phyloP scores from a whole-genome alignment of 2,797 vertebrate genomes.

The Lutjanus argentimaculatus region DNA sequence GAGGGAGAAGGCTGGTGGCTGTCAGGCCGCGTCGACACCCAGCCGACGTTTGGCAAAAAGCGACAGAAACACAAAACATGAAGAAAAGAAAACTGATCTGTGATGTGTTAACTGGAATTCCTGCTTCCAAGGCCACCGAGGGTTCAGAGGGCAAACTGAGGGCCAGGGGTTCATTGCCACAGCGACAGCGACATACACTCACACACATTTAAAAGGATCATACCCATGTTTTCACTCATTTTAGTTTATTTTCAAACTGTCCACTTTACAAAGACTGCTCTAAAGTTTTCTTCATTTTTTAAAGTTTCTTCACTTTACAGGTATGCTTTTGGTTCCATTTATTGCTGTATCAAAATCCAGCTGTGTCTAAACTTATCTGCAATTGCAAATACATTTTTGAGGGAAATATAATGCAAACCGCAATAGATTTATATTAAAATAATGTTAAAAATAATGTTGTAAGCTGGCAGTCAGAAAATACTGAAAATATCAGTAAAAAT shows the following conservation, averaged over 20 bases:
- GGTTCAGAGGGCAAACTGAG: constrained; percentile 86
- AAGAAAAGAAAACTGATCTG: constrained; percentile 77
- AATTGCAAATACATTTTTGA: too few species aligned
- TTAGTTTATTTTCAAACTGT: background rate
- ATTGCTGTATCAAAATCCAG: too few species aligned
- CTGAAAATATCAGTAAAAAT: too few species aligned
- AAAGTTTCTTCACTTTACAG: too few species aligned
- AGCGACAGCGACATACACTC: constrained; percentile 69
- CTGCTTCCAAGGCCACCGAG: constrained; percentile 83
- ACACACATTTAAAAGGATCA: constrained; percentile 30
- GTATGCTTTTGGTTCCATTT: background rate
- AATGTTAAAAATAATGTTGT: too few species aligned
- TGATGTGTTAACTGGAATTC: constrained; percentile 93
- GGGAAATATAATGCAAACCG: too few species aligned
- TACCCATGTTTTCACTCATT: background rate
- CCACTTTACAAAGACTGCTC: background rate
- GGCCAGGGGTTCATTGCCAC: constrained; percentile 87
- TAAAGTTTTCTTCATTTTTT: background rate
- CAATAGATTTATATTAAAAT: too few species aligned
- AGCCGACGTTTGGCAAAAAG: constrained; percentile 80
- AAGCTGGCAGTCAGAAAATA: too few species aligned
- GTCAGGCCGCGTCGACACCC: constrained; percentile 87
- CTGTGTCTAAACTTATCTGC: too few species aligned
- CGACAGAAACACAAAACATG: constrained; percentile 57
- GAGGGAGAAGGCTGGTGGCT: constrained; percentile 89